Evolutionary conservation across 2,888 invertebrate genomes (phyloP), one percentile per base, ranked within the genome.

Genomic region (Watsonalla binaria): DNA sequence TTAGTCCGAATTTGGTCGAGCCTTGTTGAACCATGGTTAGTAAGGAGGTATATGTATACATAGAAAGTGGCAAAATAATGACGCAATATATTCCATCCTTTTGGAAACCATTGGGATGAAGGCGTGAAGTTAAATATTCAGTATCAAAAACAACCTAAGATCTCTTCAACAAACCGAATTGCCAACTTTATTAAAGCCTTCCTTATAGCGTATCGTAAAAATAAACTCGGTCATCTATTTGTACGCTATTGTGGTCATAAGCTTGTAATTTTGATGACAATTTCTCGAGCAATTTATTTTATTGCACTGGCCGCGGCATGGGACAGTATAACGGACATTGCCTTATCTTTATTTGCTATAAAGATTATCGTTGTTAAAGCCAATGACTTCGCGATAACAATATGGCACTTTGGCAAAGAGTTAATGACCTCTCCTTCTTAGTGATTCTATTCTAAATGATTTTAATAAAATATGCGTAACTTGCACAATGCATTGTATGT

Each of bases 251-350:
- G 53, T 64, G 61, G 60, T 60, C 61, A 67, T 59, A 59, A 49
- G 49, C 49, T 49, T 70, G 64, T 62, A 61, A 67, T 59, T 63
- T 63, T 53, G 54, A 55, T 56, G 56, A 60, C 58, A 64, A 72
- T 70, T 67, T 61, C 57, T 58, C 58, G 60, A 57, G 60, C 65
- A 68, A 66, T 67, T 69, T 62, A 45, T 60, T 74, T 71, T 66
- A 72, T 70, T 61, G 52, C 61, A 45, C 54, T 51, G 57, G 57
- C 56, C 52, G 59, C 47, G n/a, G 46, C 56, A 24, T 33, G 48
- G 42, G 42, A 42, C 11, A 42, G 42, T 42, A 42, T 42, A 42
- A 54, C 33, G 57, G 48, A 53, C 47, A 47, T 55, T 54, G 42
- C 57, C 50, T 65, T 60, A 60, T 65, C 66, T 64, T 53, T n/a